Evolutionary conservation across 2,888 invertebrate genomes (phyloP).

Genomic region (Ischnura elegans): DNA sequence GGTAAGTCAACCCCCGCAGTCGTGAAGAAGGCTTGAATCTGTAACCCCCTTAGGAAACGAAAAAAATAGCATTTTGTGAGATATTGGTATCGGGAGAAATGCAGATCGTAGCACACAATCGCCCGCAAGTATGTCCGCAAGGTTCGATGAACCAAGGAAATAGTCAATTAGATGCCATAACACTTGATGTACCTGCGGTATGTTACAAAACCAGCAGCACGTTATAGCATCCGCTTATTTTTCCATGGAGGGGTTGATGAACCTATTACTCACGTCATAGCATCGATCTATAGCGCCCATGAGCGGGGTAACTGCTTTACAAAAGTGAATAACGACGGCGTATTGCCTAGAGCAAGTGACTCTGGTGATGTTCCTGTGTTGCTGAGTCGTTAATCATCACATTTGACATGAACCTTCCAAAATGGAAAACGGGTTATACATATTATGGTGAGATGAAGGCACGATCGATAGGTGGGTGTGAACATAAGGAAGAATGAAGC

Average conservation of each 20-base stretch:
- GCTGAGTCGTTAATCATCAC: background rate
- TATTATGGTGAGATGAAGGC: background rate
- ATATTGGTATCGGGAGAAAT: background rate
- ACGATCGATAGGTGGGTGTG: background rate
- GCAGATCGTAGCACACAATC: background rate
- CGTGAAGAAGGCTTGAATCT: too few species aligned
- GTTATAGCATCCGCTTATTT: background rate
- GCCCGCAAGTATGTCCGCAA: background rate
- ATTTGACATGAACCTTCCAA: background rate
- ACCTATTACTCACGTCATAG: background rate
- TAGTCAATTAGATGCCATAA: background rate
- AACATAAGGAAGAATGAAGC: background rate
- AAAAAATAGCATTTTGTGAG: too few species aligned
- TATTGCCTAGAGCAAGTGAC: background rate
- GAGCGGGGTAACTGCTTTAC: background rate
- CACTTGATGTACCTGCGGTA: background rate
- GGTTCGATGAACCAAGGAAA: background rate
- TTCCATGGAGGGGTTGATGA: slow-evolving; percentile 14
- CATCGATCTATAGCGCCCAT: background rate
- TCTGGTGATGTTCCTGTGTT: background rate
- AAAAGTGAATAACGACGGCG: background rate
- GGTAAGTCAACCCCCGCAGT: too few species aligned
- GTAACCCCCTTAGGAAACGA: too few species aligned
- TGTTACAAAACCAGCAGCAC: background rate
- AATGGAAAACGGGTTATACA: background rate